Base-by-base conservation (phyloP, 2,113 vertebrate species). In the Dipodomys stephensi region DNA sequence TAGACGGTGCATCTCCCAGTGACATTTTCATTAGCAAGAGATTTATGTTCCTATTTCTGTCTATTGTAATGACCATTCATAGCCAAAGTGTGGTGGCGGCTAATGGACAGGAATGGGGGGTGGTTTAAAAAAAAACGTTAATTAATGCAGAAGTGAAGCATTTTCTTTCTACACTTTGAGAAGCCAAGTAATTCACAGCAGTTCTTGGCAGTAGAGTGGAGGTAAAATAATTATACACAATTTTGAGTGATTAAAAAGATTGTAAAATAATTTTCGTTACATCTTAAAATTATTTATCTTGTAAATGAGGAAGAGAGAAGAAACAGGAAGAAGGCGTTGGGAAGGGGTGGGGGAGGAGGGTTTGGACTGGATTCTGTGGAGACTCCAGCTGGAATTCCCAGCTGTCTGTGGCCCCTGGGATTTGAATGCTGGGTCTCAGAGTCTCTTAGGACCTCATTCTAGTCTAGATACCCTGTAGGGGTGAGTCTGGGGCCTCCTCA, bases 11-110 rank as follows among this genome's bases (percentile, higher is more conserved):
- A 90, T 97, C 97, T 98, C 98, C 98, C 98, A 98, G 98, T 99
- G 99, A 99, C 99, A 98, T 99, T 99, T 99, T 99, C 99, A 99
- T 99, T 99, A 99, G 99, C 97, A 96, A 98, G 97, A 98, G 98
- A 99, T 99, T 99, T 99, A 99, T 99, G 98, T 98, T 98, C 99
- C 98, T 99, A 98, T 99, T 99, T 99, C 98, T 98, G 98, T 98
- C 98, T 98, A 97, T 98, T 98, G 99, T 99, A 99, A 99, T 99
- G 98, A 98, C 98, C 98, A 98, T 99, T 98, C 98, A 96, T 96
- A 98, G 98, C 97, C 98, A 97, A 98, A 98, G 97, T 93, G 94
- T 97, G 98, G 98, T 97, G 97, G 97, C 91, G 88, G 98, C 98
- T 99, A 99, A 99, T 98, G 99, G 99, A 98, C 98, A 98, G 97